Conservation (phyloP, 2,888 invertebrate species). For the Thymelicus sylvestris region DNA sequence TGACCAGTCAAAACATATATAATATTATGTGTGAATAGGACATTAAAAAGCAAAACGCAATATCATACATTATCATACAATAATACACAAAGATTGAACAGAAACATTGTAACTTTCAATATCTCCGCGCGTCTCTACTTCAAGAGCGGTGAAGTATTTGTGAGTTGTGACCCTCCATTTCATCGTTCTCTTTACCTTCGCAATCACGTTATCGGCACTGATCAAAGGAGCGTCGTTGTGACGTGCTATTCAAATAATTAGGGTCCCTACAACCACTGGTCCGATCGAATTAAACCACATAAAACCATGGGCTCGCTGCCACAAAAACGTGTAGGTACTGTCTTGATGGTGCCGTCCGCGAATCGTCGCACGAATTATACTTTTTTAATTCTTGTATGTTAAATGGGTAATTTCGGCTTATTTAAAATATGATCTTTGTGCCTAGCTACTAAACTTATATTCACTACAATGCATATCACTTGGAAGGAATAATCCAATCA, state of each 20-base stretch:
- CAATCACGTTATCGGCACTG: slow-evolving; percentile 63
- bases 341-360: slow-evolving; percentile 59
- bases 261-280: slow-evolving; percentile 70
- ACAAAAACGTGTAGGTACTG: slow-evolving; percentile 68
- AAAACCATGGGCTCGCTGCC: slow-evolving; percentile 63
- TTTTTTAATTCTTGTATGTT: slow-evolving; percentile 41
- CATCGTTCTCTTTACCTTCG: slow-evolving; percentile 12
- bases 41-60: no score
- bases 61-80: no score
- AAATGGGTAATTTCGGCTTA: background rate
- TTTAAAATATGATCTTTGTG: background rate
- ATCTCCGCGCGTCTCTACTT: background rate
- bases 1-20: no score
- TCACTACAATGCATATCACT: no score
- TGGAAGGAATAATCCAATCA: no score
- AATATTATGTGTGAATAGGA: no score
- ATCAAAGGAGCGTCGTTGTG: slow-evolving; percentile 69
- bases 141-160: slow-evolving; percentile 10
- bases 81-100: no score
- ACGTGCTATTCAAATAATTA: slow-evolving; percentile 82
- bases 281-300: slow-evolving; percentile 77
- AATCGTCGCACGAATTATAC: slow-evolving; percentile 55
- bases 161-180: slow-evolving; percentile 9
- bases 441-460: no score
- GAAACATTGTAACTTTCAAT: background rate